Conservation (phyloP, 2,888 invertebrate genomes). For the Drosophila macrothrix region DNA sequence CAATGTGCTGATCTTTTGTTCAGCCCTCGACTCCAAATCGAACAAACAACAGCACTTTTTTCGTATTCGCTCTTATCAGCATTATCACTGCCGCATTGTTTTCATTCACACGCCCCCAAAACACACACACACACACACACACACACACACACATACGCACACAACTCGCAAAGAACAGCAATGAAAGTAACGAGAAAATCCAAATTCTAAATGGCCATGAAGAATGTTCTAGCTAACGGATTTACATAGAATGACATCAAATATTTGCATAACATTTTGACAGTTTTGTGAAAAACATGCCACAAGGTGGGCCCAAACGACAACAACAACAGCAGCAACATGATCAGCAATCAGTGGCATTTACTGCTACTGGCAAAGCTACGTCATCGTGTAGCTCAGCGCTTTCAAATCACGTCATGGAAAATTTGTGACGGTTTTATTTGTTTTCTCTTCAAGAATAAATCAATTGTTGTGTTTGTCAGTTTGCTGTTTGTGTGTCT, state of each 20-base stretch:
- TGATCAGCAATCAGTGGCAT: constrained; percentile 19
- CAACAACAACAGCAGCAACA: constrained; percentile 23
- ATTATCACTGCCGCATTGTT: constrained; percentile 79
- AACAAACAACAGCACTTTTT: constrained; percentile 19
- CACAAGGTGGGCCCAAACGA: constrained; percentile 64
- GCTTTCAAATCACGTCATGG: constrained; percentile 53
- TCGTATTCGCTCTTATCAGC: constrained; percentile 53
- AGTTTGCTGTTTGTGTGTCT: constrained; percentile 20
- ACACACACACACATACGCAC: constrained; percentile 41
- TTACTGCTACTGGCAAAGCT: constrained; percentile 14
- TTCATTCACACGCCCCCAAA: constrained; percentile 82
- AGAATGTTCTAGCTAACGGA: constrained; percentile 36
- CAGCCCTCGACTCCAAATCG: constrained; percentile 38
- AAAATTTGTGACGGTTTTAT: constrained; percentile 46
- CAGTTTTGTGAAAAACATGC: constrained; percentile 75
- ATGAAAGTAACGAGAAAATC: constrained; percentile 22
- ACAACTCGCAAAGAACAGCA: constrained; percentile 27
- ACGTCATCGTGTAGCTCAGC: constrained; percentile 43
- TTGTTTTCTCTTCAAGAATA: constrained; percentile 41
- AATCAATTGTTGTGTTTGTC: constrained; percentile 60
- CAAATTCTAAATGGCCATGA: constrained; percentile 33
- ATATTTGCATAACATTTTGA: constrained; percentile 79
- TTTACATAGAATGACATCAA: constrained; percentile 67
- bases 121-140: constrained; percentile 61
- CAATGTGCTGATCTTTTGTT: not conserved